Base-by-base conservation (phyloP, 2,888 invertebrate species). In the Cosmia trapezina region DNA sequence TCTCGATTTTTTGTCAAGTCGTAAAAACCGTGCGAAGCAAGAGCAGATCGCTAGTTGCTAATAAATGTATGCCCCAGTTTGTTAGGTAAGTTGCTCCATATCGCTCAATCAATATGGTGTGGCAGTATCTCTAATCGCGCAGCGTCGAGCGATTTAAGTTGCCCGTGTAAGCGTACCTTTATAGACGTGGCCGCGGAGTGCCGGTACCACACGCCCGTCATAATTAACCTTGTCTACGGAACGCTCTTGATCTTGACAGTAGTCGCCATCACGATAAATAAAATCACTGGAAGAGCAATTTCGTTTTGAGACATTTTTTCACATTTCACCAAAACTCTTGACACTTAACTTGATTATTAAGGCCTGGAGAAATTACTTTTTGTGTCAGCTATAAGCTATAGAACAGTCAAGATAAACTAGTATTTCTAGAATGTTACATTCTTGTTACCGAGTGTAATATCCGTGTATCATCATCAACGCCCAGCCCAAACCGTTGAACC, bases 231-330 rank as follows among this genome's bases (percentile, higher is more conserved):
- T 92, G 92, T 89, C 90, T 87, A 70, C 80, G 83, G 82, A 88
- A 87, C 91, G 93, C 88, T 92, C 93, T 89, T 93, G 93, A 94
- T 94, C 93, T 93, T 93, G 91, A 90, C 88, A 89, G 85, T 72
- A 68, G 62, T 67, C 66, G 70, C 75, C 72, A 81, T 78, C 73
- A 77, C 80, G 63, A 73, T 78, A 84, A 84, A 73, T 83, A 80
- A 78, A 73, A 70, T 73, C 71, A 75, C 87, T 89, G 54, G 89
- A 89, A 85, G 85, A 64, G 86, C 63, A 7, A 41, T n/a, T 64
- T 67, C 37, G 9, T 70, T 78, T 62, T 11, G 41, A 41, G 22
- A 63, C n/a, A 68, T n/a, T 62, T 66, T 54, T 45, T 0, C 2
- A 41, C 2, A n/a, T 51, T 70, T 60, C 11, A 14, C 41, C n/a